phyloP scores from a whole-genome alignment of 1,140 invertebrate genomes.

The Maconellicoccus hirsutus region DNA sequence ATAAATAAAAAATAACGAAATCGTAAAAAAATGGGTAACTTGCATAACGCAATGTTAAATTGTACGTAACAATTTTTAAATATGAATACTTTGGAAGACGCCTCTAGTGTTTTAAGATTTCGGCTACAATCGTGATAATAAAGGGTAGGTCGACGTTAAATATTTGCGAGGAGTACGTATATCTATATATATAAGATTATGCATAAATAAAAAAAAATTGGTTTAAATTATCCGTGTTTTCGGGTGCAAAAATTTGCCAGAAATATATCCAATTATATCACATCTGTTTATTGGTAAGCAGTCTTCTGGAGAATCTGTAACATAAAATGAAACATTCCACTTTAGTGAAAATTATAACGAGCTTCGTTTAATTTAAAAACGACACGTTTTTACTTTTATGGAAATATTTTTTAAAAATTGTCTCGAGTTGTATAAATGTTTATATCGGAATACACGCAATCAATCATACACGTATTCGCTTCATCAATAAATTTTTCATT shows the following conservation, averaged over 20 bases:
- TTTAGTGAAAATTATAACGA: no score
- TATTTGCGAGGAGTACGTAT: neutral
- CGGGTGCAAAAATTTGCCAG: neutral
- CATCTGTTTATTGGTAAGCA: neutral
- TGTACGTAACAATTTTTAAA: neutral
- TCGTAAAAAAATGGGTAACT: conserved; percentile 15
- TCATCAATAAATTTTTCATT: no score
- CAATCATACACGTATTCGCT: no score
- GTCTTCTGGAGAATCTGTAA: neutral
- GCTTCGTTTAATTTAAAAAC: no score
- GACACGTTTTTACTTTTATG: no score
- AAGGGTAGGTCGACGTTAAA: neutral
- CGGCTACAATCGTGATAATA: neutral
- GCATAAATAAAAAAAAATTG: neutral
- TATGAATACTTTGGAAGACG: conserved; percentile 3
- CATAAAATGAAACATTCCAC: no score
- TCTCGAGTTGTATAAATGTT: no score
- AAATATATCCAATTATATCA: conserved; percentile 6
- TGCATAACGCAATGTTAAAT: neutral
- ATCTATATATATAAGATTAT: neutral
- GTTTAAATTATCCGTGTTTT: neutral
- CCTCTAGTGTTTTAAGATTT: neutral
- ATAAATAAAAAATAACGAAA: conserved; percentile 6
- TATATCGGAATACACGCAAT: no score
- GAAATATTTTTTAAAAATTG: no score